Base-by-base conservation (phyloP, 2,797 vertebrate genomes). In the Microcaecilia unicolor region DNA sequence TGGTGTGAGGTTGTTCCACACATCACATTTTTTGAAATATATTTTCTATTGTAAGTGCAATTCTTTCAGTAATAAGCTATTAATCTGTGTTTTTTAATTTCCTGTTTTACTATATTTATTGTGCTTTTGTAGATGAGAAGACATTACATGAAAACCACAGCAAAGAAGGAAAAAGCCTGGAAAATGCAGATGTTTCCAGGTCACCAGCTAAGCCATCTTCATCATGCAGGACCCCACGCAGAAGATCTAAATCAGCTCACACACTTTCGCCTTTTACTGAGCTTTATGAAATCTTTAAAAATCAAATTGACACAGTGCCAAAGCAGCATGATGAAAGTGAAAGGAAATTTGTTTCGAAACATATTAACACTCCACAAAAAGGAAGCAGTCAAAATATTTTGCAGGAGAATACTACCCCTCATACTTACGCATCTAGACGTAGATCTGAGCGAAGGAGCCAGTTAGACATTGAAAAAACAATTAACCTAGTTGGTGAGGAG, bases 231-330 rank as follows among this genome's bases (percentile, higher is more conserved):
- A 31, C 50, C 45, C 39, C 31, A 18, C 7, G 9, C 11, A 43
- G 28, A 42, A 11, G 22, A 1, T 10, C 8, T 15, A 18, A 0
- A 4, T 11, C 25, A 9, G 6, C 18, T 27, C 17, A 41, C 40
- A 21, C 7, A 15, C 27, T 44, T n/a, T 95, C 91, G 39, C 92
- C 93, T 4, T 98, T 97, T 19, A 61, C 35, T 32, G 67, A 87
- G 41, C 81, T 97, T 16, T 97, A 87, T 56, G 73, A 92, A 61
- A 88, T 84, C 13, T 51, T 90, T 52, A 95, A 87, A 42, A 61
- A 70, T 5, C 81, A 92, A 28, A 37, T 90, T 30, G 40, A 66
- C 6, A 5, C 7, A 16, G 43, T 25, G 5, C 51, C 30, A 9
- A 0, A 15, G 32, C 7, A 47, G 18, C 28, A 2, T 2, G 11